Evolutionary conservation across 2,888 invertebrate genomes (phyloP).

Genomic region (Steinernema carpocapsae): DNA sequence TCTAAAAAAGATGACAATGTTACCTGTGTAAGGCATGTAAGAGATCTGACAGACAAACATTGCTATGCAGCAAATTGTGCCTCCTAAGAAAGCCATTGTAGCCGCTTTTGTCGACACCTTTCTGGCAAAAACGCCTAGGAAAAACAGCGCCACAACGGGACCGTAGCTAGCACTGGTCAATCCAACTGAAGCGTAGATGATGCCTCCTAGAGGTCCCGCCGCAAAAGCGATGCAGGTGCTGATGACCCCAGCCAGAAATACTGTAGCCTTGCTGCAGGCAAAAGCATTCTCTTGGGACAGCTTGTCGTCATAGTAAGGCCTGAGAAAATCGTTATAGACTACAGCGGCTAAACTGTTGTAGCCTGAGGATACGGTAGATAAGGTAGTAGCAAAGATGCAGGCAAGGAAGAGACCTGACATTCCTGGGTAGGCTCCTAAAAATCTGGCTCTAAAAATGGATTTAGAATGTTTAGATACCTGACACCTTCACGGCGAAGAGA

Average conservation of each 20-base stretch:
- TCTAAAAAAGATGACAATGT: no score
- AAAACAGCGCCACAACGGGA: constrained; percentile 7
- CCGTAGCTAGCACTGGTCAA: constrained; percentile 14
- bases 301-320: not conserved
- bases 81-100: constrained; percentile 1
- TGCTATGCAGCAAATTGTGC: not conserved
- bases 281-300: not conserved
- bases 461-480: not conserved
- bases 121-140: constrained; percentile 20
- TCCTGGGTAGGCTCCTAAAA: constrained; percentile 14
- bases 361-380: constrained; percentile 31
- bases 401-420: constrained; percentile 25
- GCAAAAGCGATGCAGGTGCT: constrained; percentile 25
- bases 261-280: constrained; percentile 8
- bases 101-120: constrained; percentile 10
- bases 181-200: constrained; percentile 30
- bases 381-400: constrained; percentile 29
- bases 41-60: not conserved
- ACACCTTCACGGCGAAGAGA: constrained; percentile 23
- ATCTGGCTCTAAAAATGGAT: not conserved
- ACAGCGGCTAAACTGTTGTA: constrained; percentile 27
- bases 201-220: constrained; percentile 25
- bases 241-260: constrained; percentile 9
- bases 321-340: constrained; percentile 17
- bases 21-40: constrained; percentile 11